Evolutionary conservation across 2,113 vertebrate genomes (phyloP).

Genomic region (Dipodomys spectabilis): DNA sequence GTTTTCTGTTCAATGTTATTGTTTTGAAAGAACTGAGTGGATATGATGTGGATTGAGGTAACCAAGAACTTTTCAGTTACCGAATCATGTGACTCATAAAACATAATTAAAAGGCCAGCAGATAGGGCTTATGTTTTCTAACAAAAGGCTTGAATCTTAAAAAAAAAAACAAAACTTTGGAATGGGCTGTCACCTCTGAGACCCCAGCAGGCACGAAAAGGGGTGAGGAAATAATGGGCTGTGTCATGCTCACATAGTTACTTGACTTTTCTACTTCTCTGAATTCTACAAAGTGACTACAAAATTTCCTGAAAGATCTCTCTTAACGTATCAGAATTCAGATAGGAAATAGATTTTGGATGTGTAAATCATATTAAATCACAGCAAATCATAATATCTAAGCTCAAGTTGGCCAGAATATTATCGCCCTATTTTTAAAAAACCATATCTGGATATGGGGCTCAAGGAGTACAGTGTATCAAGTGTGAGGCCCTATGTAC

Average conservation of each 20-base stretch:
- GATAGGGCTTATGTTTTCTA: constrained; percentile 7
- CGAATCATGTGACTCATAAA: constrained; percentile 26
- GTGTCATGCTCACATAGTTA: neutral
- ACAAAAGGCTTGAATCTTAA: neutral
- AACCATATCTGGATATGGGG: neutral
- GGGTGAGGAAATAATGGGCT: accelerated
- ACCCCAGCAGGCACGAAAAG: accelerated
- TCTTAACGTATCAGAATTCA: constrained; percentile 45
- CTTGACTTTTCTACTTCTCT: neutral
- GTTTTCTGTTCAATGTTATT: constrained; percentile 24
- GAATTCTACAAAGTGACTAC: neutral
- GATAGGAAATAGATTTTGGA: constrained; percentile 5
- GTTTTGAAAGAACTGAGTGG: neutral
- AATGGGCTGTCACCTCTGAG: no score
- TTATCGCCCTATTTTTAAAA: constrained; percentile 4
- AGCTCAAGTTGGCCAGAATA: neutral
- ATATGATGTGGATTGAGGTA: neutral
- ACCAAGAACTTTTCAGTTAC: constrained; percentile 35
- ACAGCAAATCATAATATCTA: neutral
- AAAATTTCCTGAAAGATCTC: constrained; percentile 28
- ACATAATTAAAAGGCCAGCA: neutral
- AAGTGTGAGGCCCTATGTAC: neutral
- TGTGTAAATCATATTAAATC: neutral
- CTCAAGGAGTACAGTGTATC: neutral
- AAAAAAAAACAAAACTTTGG: neutral